Base-by-base conservation (phyloP, 2,888 invertebrate species). In the Mesoligia furuncula region DNA sequence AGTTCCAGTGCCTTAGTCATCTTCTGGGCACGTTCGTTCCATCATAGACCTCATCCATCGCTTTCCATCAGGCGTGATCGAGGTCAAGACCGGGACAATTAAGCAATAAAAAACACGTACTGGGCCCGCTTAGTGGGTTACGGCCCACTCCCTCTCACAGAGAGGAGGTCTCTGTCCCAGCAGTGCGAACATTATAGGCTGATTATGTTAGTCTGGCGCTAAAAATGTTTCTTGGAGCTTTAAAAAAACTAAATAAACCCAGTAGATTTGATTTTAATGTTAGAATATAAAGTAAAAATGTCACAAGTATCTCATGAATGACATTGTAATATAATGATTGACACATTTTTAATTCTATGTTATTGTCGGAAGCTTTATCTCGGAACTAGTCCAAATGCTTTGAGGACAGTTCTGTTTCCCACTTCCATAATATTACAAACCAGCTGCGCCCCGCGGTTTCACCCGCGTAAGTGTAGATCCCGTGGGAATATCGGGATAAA, bases 351-450 rank as follows among this genome's bases (percentile, higher is more conserved):
- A 15, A 70, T 80, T 79, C 78, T 75, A 45, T 72, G 13, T 73
- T 89, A 71, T 78, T 89, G 11, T 89, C 24, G 90, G 89, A 90
- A 89, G 89, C 36, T 61, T 79, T 59, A 59, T 81, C 88, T 90
- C 89, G 80, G 84, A 86, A 78, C 75, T 66, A 15, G 67, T 77
- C 81, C 57, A 67, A 79, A 73, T 62, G 31, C 81, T 88, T 85
- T 36, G 69, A 81, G 87, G 87, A 91, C 79, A 88, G 88, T 86
- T 88, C 87, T 89, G 93, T 94, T 95, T 95, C 95, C 94, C 72
- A 88, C 94, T 94, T 87, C 87, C 88, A 66, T 93, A 62, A 64
- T 93, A 57, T 51, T 48, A 27, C 20, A 31, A 70, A 8, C n/a
- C n/a, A n/a, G n/a, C n/a, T n/a, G n/a, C n/a, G n/a, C n/a, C n/a